Conservation (phyloP, 2,888 invertebrate genomes). For the Callinectes sapidus region DNA sequence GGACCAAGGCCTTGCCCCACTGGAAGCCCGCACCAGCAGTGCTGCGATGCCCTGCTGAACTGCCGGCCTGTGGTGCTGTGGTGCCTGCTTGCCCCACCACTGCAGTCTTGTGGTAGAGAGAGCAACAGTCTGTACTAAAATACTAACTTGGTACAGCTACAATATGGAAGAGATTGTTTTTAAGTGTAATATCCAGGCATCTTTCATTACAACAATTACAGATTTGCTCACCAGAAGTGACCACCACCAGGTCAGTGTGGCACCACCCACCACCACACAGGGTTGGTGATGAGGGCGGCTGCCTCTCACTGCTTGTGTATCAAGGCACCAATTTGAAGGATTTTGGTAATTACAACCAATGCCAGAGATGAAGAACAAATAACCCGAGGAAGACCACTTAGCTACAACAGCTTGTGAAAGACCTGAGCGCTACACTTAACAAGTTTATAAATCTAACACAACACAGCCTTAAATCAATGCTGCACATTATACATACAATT, state of each 20-base stretch:
- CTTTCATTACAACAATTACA: constrained; percentile 35
- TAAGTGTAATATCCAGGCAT: constrained; percentile 35
- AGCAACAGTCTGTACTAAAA: constrained; percentile 26
- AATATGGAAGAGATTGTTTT: constrained; percentile 30
- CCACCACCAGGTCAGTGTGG: constrained; percentile 24
- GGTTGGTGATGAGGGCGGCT: constrained; percentile 10
- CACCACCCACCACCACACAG: constrained; percentile 40
- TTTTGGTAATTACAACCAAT: constrained; percentile 64
- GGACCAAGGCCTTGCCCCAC: constrained; percentile 17
- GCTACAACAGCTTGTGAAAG: constrained; percentile 66
- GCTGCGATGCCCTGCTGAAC: not conserved
- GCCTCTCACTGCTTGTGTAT: constrained; percentile 43
- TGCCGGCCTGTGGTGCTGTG: not conserved
- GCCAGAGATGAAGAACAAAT: constrained; percentile 45
- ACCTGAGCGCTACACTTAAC: constrained; percentile 64
- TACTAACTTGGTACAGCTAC: constrained; percentile 29
- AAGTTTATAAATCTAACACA: constrained; percentile 54
- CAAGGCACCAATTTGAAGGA: constrained; percentile 68
- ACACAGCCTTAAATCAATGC: constrained; percentile 61
- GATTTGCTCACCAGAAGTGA: constrained; percentile 36
- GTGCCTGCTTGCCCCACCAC: constrained; percentile 22
- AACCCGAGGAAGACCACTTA: constrained; percentile 67
- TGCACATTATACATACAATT: constrained; percentile 61
- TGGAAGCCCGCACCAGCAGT: constrained; percentile 23
- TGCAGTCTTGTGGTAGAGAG: constrained; percentile 13